Base-by-base conservation (phyloP, 1,140 invertebrate species). In the Nymphalis io region DNA sequence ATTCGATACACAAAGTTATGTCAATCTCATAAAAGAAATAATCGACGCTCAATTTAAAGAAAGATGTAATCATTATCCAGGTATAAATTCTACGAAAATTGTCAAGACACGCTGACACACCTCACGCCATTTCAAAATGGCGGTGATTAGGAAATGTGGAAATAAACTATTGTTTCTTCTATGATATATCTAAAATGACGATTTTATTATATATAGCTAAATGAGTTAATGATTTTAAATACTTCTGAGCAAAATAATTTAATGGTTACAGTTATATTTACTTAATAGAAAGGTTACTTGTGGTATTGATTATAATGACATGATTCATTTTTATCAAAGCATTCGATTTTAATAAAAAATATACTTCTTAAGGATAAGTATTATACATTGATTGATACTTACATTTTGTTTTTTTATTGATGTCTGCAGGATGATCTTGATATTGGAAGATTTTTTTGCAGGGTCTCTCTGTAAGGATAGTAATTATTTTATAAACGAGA, bases 391-490 rank as follows among this genome's bases (percentile, higher is more conserved):
- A 16, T 12, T 16, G 44, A 62, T 82, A 89, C 87, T 88, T 73
- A 89, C 87, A 89, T 89, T 59, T 58, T 81, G 62, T 20, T 40
- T 59, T 71, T 42, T 66, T 72, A 46, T 71, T 51, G 74, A 73
- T 83, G 60, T 73, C 59, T 75, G 67, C 60, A 76, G 40, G 85
- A 89, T 88, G 81, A 51, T 80, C 64, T 72, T 70, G 79, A 82
- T 86, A 79, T 70, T 69, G 48, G 55, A 44, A 68, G 87, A 89
- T 89, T 75, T 68, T 68, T 72, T 27, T 82, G 87, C 87, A 90
- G 87, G 87, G 86, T 83, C 82, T 62, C 72, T 73, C 85, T 89
- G 80, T 44, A 87, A 86, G 38, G 15, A 55, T 51, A 11, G 18
- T 51, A 21, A 12, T 20, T 4, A 2, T 20, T 20, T 10, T 20